Evolutionary conservation across 2,888 invertebrate genomes (phyloP).

Genomic region (Hirtodrosophila duncani): DNA sequence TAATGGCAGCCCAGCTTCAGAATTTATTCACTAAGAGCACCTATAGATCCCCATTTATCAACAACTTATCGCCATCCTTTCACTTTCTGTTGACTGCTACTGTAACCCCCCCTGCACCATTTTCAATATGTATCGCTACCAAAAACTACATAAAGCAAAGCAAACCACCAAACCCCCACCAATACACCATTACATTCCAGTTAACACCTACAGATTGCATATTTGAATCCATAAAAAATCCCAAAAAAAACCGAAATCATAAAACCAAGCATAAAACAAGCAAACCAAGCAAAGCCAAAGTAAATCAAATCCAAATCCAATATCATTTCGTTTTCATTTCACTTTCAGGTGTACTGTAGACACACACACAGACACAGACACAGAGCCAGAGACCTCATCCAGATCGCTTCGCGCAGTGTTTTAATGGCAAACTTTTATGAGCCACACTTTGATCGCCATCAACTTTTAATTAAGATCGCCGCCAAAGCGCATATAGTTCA

Average conservation of each 20-base stretch:
- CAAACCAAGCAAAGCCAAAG: neutral
- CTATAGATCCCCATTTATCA: too few species aligned
- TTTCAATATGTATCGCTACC: neutral
- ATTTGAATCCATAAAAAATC: conserved; percentile 26
- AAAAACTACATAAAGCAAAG: neutral
- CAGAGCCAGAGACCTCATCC: too few species aligned
- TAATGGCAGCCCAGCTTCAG: too few species aligned
- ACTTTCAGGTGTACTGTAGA: conserved; percentile 32
- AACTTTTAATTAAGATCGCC: conserved; percentile 67
- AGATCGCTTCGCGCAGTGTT: conserved; percentile 1
- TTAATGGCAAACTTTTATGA: conserved; percentile 54
- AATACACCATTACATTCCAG: conserved; percentile 15
- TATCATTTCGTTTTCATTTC: conserved; percentile 17
- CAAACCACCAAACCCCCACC: neutral
- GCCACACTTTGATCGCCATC: conserved; percentile 59
- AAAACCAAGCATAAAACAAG: conserved; percentile 16
- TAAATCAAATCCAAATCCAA: conserved; percentile 18
- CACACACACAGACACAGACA: too few species aligned
- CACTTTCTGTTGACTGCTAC: conserved; percentile 7
- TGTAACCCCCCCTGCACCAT: neutral
- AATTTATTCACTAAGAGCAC: neutral
- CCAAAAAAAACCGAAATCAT: neutral
- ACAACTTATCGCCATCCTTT: neutral
- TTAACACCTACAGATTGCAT: conserved; percentile 36
- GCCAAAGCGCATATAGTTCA: conserved; percentile 23